Percentiles rank a stretch among this genome's conserved stretches.
Conservation (phyloP, 2,113 vertebrate species). For the Anarrhichthys ocellatus region DNA sequence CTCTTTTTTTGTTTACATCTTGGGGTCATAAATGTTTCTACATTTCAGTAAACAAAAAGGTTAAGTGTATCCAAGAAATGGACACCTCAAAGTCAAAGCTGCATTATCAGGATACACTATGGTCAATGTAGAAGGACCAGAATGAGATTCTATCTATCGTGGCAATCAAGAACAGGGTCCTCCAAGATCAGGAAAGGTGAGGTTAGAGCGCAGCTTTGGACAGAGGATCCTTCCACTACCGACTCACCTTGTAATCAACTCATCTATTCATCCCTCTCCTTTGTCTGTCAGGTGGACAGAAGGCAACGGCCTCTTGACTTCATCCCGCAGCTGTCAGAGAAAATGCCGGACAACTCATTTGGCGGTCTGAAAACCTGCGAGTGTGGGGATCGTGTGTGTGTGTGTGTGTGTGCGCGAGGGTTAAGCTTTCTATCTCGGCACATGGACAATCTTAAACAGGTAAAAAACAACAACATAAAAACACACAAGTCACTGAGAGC, state of each 20-base stretch:
- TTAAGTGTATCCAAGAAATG: not conserved
- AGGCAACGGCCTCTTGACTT: slow-evolving; percentile 9
- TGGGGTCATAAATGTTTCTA: not conserved
- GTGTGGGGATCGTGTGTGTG: not conserved
- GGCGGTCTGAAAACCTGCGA: not conserved
- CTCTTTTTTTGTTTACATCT: not conserved
- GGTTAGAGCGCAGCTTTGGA: slow-evolving; percentile 37
- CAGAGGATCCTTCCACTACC: slow-evolving; percentile 41
- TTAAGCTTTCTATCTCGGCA: slow-evolving; percentile 3
- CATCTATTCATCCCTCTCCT: slow-evolving; percentile 40
- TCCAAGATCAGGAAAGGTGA: slow-evolving; percentile 60
- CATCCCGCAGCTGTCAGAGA: slow-evolving; percentile 58
- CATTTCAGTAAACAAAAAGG: not conserved
- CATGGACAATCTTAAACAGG: slow-evolving; percentile 38
- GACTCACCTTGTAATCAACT: slow-evolving; percentile 73
- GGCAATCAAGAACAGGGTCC: not conserved
- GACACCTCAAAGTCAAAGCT: not conserved
- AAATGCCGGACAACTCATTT: slow-evolving; percentile 59
- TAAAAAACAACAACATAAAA: slow-evolving; percentile 12
- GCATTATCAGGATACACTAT: not conserved
- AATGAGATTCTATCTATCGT: not conserved
- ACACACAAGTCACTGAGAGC: slow-evolving; percentile 46
- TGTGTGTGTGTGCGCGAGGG: slow-evolving; percentile 23
- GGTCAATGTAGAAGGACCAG: no score
- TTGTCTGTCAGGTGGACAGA: slow-evolving; percentile 35